Conservation (phyloP, 2,113 vertebrate species). For the Nymphicus hollandicus region DNA sequence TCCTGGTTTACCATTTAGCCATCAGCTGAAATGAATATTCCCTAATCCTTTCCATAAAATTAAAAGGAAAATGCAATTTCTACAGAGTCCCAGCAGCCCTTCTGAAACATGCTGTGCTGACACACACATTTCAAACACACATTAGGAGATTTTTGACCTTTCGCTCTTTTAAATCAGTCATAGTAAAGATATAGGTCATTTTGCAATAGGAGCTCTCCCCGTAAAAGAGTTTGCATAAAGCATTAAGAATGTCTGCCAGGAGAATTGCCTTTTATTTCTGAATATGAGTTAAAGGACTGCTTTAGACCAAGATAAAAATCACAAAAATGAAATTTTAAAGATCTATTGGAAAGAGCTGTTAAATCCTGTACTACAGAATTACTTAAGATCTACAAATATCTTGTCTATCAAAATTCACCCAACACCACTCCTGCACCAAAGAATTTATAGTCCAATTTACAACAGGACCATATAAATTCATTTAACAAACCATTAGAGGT, state of each 20-base stretch:
- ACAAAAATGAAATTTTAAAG: not conserved
- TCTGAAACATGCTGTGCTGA: not conserved
- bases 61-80: not conserved
- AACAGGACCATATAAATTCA: not conserved
- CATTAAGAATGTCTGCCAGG: not conserved
- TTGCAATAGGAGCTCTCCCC: not conserved
- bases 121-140: not conserved
- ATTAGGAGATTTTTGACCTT: slow-evolving; percentile 12
- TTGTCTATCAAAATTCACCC: not conserved
- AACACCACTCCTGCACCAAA: not conserved
- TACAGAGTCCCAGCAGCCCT: not conserved
- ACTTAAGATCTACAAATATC: not conserved
- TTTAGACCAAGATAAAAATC: not conserved
- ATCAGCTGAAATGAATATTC: not conserved
- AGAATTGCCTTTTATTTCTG: not conserved
- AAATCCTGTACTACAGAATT: not conserved
- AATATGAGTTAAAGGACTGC: not conserved
- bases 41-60: not conserved
- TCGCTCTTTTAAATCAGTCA: not conserved
- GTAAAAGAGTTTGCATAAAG: not conserved
- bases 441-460: not conserved
- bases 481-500: not conserved
- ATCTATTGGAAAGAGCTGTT: not conserved
- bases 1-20: not conserved
- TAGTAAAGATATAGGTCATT: not conserved